Evolutionary conservation across 2,888 invertebrate genomes (phyloP), one percentile per base, ranked within the genome.

Genomic region (Syritta pipiens): DNA sequence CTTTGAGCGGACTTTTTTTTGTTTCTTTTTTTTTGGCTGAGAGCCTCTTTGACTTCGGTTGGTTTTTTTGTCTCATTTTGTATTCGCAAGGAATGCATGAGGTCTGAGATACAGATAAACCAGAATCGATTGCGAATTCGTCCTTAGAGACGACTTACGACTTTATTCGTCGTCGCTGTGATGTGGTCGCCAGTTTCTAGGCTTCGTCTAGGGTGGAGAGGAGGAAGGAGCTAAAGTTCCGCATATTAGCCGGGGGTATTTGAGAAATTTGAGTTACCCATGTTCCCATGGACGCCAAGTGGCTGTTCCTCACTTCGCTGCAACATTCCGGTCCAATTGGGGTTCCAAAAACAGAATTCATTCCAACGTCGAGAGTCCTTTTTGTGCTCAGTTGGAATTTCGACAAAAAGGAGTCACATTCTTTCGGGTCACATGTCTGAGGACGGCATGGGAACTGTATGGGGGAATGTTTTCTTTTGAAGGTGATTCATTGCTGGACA

Each of bases 271-370:
- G 46, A 59, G 74, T 81, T 51, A 81, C 81, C 75, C 71, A 76
- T 81, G 82, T 82, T 83, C 82, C 83, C 83, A 82, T 82, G 82
- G 74, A 30, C 48, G 17, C 65, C 71, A 71, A 76, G 76, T 76
- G 76, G 71, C 53, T 69, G 37, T 76, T 76, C 51, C 37, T 44
- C 76, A 76, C 76, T 69, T 71, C 71, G 46, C 44, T 3, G 37
- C 44, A 59, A 51, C n/a, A 76, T 76, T 63, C 63, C 76, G n/a
- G 51, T 63, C 57, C 69, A 48, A 55, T 62, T 46, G 57, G 51
- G 30, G 57, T 69, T 71, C 69, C 32, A 28, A 20, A 26, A 59
- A 51, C 17, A 37, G 37, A 37, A 63, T 57, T 62, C 63, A 69
- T 76, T 59, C 46, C 51, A 46, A 14, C 3, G 17, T 6, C 14